A percentile compares a stretch with the other conserved stretches of the same genome.
These are phyloP conservation scores for Chloroclysta siterata DNA, from an alignment of 2,888 invertebrate genomes.

Conservation along the genomic window DNA sequence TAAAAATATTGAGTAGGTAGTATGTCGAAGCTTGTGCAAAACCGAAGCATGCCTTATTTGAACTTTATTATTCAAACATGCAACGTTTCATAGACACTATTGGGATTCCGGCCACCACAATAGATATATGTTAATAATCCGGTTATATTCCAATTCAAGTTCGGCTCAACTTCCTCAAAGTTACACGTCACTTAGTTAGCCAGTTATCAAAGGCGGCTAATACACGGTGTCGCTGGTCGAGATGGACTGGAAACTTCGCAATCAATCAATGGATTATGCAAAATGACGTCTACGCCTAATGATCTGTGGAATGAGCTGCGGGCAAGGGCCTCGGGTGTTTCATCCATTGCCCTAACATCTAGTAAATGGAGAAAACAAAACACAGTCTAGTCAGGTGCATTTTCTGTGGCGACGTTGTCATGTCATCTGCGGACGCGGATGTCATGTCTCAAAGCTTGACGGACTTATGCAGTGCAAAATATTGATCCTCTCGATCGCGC, in stretches of 20 bases:
- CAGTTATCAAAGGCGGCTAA: slow-evolving; percentile 6
- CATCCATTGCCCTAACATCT: neutral
- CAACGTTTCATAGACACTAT: neutral
- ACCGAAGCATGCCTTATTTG: no score
- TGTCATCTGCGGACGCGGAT: no score
- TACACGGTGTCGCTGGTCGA: neutral
- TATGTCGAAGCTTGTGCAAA: no score
- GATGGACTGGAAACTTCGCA: neutral
- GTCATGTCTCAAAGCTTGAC: no score
- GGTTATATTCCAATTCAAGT: slow-evolving; percentile 26
- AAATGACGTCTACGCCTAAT: neutral
- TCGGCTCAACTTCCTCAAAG: slow-evolving; percentile 10
- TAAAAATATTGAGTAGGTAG: no score
- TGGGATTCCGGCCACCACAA: neutral
- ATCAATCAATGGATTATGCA: neutral
- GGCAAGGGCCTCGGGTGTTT: neutral
- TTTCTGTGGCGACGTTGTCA: no score
- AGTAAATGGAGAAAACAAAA: no score
- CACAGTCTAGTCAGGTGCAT: no score
- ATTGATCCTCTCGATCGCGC: no score
- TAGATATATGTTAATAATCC: slow-evolving; percentile 4
- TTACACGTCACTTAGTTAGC: slow-evolving; percentile 21
- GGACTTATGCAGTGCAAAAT: no score
- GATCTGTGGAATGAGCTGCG: neutral
- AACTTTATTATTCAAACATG: neutral